Evolutionary conservation across 2,797 vertebrate species (phyloP).

Genomic region (Galaxias olidus): DNA sequence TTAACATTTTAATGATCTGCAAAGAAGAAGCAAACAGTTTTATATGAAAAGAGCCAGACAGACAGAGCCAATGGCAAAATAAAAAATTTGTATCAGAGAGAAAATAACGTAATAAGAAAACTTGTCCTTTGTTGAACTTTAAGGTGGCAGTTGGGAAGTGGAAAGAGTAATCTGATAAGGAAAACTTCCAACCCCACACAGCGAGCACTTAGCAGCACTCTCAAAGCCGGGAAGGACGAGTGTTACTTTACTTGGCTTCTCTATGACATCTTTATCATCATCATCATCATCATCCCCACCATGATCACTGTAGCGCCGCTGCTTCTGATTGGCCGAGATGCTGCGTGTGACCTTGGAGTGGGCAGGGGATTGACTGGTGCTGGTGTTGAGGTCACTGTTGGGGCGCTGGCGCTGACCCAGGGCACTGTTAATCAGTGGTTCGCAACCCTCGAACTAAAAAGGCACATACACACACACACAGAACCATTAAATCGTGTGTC

Average conservation of each 20-base stretch:
- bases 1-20: too few species aligned
- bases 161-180: background rate
- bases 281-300: slow-evolving; percentile 68
- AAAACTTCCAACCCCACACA: background rate
- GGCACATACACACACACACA: too few species aligned
- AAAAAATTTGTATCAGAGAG: too few species aligned
- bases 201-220: background rate
- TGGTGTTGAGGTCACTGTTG: slow-evolving; percentile 82
- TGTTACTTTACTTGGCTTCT: background rate
- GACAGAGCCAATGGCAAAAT: too few species aligned
- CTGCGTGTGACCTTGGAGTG: slow-evolving; percentile 86
- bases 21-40: too few species aligned
- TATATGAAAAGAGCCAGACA: too few species aligned
- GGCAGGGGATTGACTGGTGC: slow-evolving; percentile 79
- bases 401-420: slow-evolving; percentile 87
- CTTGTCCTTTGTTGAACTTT: background rate
- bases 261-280: background rate
- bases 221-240: background rate
- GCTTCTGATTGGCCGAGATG: slow-evolving; percentile 87
- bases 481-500: too few species aligned
- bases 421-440: slow-evolving; percentile 89
- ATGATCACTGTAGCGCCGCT: slow-evolving; percentile 90
- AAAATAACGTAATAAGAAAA: too few species aligned
- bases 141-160: background rate
- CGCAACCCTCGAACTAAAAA: slow-evolving; percentile 84